Conservation (phyloP, 2,888 invertebrate genomes). For the Pterobdella sp. region DNA sequence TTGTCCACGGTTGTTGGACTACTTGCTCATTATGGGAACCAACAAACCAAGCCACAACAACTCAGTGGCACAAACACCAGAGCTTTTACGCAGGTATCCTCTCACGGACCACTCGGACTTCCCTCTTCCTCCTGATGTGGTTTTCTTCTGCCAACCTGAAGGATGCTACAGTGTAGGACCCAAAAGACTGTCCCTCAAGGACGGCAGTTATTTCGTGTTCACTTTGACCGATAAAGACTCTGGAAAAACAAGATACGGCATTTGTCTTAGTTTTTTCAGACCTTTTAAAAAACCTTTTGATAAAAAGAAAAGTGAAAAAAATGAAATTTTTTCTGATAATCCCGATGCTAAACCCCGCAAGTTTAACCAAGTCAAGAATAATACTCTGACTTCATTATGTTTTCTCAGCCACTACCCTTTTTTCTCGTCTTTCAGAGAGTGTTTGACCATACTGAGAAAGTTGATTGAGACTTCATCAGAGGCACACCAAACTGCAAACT, state of each 20-base stretch:
- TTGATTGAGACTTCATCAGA: constrained; percentile 96
- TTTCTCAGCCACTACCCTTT: constrained; percentile 98
- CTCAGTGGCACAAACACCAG: constrained; percentile 68
- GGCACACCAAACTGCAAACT: constrained; percentile 53
- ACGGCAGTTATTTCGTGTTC: constrained; percentile 93
- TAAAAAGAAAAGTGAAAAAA: not conserved
- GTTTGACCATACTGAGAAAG: constrained; percentile 86
- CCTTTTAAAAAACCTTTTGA: constrained; percentile 58
- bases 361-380: constrained; percentile 59
- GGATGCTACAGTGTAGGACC: constrained; percentile 83
- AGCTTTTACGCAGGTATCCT: constrained; percentile 81
- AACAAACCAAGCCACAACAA: constrained; percentile 57
- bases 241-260: constrained; percentile 69
- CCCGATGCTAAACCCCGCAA: constrained; percentile 37
- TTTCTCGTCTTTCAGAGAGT: constrained; percentile 94
- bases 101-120: constrained; percentile 93
- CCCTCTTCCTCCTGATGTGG: constrained; percentile 91
- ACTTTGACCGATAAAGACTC: constrained; percentile 90
- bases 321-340: not conserved
- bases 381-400: constrained; percentile 91
- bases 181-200: constrained; percentile 61
- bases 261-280: constrained; percentile 95
- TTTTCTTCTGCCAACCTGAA: constrained; percentile 98
- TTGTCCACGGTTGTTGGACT: constrained; percentile 67
- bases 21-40: constrained; percentile 90